These are phyloP conservation scores for Rhodinocichla rosea DNA, from an alignment of 2,113 vertebrate genomes.

Conservation along the genomic window DNA sequence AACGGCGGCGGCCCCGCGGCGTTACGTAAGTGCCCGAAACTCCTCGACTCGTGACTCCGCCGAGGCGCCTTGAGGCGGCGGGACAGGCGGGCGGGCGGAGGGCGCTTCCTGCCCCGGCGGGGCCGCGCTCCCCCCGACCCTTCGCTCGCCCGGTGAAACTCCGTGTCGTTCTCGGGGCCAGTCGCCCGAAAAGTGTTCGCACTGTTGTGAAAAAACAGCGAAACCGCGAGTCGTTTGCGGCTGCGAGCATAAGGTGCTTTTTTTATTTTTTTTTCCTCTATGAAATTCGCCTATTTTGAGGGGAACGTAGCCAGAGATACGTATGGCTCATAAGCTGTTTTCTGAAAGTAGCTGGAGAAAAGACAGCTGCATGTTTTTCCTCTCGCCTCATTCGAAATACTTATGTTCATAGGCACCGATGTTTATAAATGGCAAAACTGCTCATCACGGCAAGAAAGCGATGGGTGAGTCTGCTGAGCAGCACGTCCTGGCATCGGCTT, in stretches of 20 bases:
- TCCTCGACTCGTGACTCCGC: background rate
- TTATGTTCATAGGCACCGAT: background rate
- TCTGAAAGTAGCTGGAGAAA: background rate
- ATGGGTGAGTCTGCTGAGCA: background rate
- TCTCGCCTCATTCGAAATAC: background rate
- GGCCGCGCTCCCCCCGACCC: background rate
- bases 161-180: background rate
- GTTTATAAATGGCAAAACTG: background rate
- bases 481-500: background rate
- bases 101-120: background rate
- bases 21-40: constrained; percentile 6
- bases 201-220: background rate
- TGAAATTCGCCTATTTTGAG: background rate
- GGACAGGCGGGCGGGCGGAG: background rate
- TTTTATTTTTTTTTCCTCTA: background rate
- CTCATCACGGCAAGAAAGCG: background rate
- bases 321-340: background rate
- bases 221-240: background rate
- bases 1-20: background rate
- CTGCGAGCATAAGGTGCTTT: background rate
- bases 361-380: background rate
- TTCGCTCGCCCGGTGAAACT: background rate
- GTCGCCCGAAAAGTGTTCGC: background rate
- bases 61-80: background rate
- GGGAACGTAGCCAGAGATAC: background rate